phyloP scores from a whole-genome alignment of 2,113 vertebrate species.

The Sula dactylatra region DNA sequence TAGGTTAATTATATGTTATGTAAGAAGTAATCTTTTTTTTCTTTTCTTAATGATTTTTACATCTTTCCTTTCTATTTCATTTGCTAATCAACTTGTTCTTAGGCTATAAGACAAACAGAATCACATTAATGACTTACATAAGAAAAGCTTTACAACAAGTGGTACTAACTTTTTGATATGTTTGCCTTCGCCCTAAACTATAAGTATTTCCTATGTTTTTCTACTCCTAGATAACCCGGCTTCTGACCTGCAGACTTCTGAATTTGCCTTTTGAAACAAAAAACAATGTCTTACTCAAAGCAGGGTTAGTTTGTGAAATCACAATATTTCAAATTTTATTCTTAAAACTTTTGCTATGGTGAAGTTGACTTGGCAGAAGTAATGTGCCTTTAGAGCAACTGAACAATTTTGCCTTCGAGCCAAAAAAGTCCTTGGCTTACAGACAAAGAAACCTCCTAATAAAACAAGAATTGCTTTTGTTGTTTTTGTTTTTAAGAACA shows the following conservation, averaged over 20 bases:
- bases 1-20: slow-evolving; percentile 40
- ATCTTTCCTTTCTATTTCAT: neutral
- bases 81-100: slow-evolving; percentile 6
- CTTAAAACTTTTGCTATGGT: neutral
- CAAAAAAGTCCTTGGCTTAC: neutral
- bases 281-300: neutral
- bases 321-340: neutral
- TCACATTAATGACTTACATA: neutral
- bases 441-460: neutral
- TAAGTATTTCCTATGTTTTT: neutral
- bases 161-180: neutral
- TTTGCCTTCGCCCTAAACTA: neutral
- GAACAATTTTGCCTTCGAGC: neutral
- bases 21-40: slow-evolving; percentile 6
- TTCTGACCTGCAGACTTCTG: neutral
- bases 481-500: neutral
- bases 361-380: neutral
- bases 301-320: neutral
- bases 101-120: neutral
- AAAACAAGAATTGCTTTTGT: neutral
- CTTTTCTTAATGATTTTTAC: slow-evolving; percentile 10
- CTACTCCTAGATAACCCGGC: neutral
- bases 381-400: neutral
- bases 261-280: neutral
- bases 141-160: neutral